Conservation (phyloP, 2,888 invertebrate species). For the Drosophila suboccidentalis region DNA sequence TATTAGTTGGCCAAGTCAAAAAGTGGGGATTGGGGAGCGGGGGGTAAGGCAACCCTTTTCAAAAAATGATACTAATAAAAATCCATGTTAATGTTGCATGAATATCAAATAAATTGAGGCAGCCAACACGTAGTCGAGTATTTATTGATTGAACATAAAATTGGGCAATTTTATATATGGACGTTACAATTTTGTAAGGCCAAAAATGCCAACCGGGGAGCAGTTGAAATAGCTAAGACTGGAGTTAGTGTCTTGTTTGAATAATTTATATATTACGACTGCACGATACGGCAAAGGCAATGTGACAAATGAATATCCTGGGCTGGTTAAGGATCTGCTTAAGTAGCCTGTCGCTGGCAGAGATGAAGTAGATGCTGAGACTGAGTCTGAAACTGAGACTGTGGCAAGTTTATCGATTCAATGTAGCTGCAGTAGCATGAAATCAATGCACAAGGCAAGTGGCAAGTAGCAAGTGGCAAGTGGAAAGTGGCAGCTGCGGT, state of each 20-base stretch:
- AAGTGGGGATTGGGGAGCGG: background rate
- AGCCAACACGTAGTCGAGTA: constrained; percentile 69
- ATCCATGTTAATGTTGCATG: constrained; percentile 82
- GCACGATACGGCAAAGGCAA: constrained; percentile 16
- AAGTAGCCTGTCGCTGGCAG: constrained; percentile 64
- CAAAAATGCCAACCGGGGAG: constrained; percentile 55
- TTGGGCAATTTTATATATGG: constrained; percentile 75
- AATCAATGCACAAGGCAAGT: constrained; percentile 69
- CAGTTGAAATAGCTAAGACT: constrained; percentile 20
- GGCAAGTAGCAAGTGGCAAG: constrained; percentile 2
- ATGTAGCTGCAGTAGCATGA: constrained; percentile 39
- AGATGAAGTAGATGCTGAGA: constrained; percentile 19
- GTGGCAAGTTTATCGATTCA: constrained; percentile 51
- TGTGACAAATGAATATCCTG: constrained; percentile 72
- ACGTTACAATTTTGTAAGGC: constrained; percentile 61
- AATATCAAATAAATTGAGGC: constrained; percentile 79
- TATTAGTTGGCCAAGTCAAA: constrained; percentile 59
- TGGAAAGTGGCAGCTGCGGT: constrained; percentile 59
- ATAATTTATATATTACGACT: constrained; percentile 65
- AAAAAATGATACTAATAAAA: constrained; percentile 82
- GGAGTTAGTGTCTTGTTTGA: constrained; percentile 53
- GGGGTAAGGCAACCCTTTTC: constrained; percentile 68
- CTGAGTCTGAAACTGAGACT: constrained; percentile 18
- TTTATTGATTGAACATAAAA: constrained; percentile 81
- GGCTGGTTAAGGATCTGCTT: constrained; percentile 45